A percentile compares a stretch with the other conserved stretches of the same genome.
These are phyloP conservation scores for Palaemon carinicauda DNA, from an alignment of 1,140 invertebrate species.

Conservation along the genomic window DNA sequence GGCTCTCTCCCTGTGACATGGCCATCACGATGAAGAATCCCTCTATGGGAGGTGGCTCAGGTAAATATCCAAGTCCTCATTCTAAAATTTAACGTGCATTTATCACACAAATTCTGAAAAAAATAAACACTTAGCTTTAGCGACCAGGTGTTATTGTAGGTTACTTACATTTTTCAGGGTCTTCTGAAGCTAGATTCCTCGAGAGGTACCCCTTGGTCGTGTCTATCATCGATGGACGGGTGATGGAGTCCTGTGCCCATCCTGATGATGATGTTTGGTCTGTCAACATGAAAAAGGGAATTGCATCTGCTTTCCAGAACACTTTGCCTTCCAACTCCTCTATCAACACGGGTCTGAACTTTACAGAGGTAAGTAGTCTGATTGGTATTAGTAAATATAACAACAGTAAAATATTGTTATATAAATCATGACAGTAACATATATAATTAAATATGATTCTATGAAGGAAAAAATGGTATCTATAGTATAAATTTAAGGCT, in stretches of 20 bases:
- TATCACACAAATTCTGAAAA: too few species aligned
- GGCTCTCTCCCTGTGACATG: background rate
- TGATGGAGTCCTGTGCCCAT: slow-evolving; percentile 6
- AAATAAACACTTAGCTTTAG: too few species aligned
- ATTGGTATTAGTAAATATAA: too few species aligned
- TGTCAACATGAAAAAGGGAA: slow-evolving; percentile 36
- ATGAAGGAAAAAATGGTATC: too few species aligned
- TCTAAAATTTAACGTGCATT: too few species aligned
- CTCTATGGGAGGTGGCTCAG: too few species aligned
- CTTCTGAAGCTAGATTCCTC: background rate
- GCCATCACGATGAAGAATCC: background rate
- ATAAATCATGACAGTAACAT: too few species aligned
- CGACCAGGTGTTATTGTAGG: background rate
- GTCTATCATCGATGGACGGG: slow-evolving; percentile 3
- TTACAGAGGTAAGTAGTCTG: background rate
- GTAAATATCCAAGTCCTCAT: too few species aligned
- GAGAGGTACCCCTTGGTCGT: background rate
- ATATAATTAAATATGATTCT: too few species aligned
- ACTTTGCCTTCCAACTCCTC: slow-evolving; percentile 4
- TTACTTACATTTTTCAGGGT: background rate
- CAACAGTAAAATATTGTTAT: too few species aligned
- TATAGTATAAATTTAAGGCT: background rate
- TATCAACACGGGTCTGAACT: background rate
- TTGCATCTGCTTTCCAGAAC: slow-evolving; percentile 25
- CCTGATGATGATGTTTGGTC: background rate